A percentile compares a stretch with the other conserved stretches of the same genome.
phyloP scores from a whole-genome alignment of 2,113 vertebrate genomes.

The Sturnira hondurensis region DNA sequence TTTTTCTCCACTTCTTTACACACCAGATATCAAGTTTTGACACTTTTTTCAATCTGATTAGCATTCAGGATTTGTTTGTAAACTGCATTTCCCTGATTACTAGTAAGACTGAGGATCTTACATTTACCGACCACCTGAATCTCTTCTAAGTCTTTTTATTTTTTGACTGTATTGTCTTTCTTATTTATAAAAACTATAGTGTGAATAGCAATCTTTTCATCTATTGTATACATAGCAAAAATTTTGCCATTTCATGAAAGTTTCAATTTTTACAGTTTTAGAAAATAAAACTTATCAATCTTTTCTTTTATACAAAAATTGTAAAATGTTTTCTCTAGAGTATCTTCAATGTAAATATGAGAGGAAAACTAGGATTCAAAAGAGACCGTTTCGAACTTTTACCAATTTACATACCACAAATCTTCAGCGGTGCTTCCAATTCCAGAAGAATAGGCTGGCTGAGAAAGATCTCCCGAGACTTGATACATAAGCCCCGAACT shows the following conservation, averaged over 20 bases:
- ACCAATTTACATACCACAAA: constrained; percentile 85
- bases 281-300: background rate
- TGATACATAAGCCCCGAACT: constrained; percentile 95
- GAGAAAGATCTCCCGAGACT: constrained; percentile 96
- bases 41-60: background rate
- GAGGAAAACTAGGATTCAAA: background rate
- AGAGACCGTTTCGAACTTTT: background rate
- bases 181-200: constrained; percentile 5
- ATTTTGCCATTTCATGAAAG: constrained; percentile 11
- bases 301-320: background rate
- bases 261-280: constrained; percentile 7
- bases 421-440: constrained; percentile 94
- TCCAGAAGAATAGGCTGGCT: constrained; percentile 96
- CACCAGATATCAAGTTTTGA: background rate
- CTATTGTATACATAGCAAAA: background rate
- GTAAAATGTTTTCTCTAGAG: background rate
- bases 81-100: background rate
- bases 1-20: background rate
- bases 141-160: background rate
- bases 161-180: background rate
- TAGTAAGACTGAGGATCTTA: background rate
- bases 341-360: background rate
- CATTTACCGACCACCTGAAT: background rate
- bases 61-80: background rate
- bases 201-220: background rate